Percentiles rank a stretch among this genome's conserved stretches.
Conservation (phyloP, 2,888 invertebrate species). For the Liposcelis brunnea region DNA sequence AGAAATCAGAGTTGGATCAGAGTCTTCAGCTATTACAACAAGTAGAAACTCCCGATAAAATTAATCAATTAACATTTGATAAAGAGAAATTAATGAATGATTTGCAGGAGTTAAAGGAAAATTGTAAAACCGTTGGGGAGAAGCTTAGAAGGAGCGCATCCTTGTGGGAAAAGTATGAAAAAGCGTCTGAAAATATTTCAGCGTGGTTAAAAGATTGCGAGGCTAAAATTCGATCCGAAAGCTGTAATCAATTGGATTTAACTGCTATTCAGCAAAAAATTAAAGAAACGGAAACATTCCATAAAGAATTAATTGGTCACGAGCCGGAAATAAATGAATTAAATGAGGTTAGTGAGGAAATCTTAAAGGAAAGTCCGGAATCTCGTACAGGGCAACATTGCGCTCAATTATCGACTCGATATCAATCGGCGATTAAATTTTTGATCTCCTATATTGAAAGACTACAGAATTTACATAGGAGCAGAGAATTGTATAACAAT, state of each 20-base stretch:
- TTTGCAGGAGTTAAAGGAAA: slow-evolving; percentile 48
- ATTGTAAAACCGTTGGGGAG: slow-evolving; percentile 40
- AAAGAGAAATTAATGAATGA: slow-evolving; percentile 52
- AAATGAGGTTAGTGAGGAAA: slow-evolving; percentile 46
- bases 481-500: slow-evolving; percentile 48
- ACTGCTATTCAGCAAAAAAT: slow-evolving; percentile 51
- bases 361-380: slow-evolving; percentile 63
- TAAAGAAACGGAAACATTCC: slow-evolving; percentile 41
- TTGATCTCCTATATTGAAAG: slow-evolving; percentile 51
- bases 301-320: slow-evolving; percentile 44
- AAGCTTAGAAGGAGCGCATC: slow-evolving; percentile 51
- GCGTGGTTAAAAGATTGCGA: slow-evolving; percentile 67
- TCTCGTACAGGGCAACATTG: slow-evolving; percentile 67
- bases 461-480: slow-evolving; percentile 49
- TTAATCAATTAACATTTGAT: slow-evolving; percentile 47
- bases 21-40: slow-evolving; percentile 52
- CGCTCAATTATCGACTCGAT: slow-evolving; percentile 56
- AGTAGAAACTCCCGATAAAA: slow-evolving; percentile 53
- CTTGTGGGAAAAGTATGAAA: slow-evolving; percentile 68
- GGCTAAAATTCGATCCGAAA: slow-evolving; percentile 52
- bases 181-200: slow-evolving; percentile 51
- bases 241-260: slow-evolving; percentile 49
- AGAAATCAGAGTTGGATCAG: slow-evolving; percentile 48
- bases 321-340: slow-evolving; percentile 48
- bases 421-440: slow-evolving; percentile 55